phyloP scores from a whole-genome alignment of 2,797 vertebrate species.

The Bradypodion ventrale region DNA sequence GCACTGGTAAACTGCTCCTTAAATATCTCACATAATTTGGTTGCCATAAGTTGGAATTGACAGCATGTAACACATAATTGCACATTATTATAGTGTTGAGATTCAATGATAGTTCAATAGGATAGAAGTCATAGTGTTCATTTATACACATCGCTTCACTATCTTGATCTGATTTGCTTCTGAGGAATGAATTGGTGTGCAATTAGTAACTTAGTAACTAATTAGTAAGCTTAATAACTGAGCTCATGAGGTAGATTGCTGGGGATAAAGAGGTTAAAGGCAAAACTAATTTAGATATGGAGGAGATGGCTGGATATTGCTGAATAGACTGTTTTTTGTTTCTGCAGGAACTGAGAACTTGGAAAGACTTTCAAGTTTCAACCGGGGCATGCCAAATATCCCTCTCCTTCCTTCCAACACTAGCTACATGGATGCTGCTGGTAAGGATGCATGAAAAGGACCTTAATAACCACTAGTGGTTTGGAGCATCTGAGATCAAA shows the following conservation, averaged over 20 bases:
- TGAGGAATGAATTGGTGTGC: no score
- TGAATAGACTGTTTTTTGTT: background rate
- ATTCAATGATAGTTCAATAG: no score
- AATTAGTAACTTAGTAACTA: no score
- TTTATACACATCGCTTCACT: background rate
- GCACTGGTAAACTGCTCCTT: no score
- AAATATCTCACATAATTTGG: no score
- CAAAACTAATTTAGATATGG: background rate
- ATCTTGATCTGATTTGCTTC: background rate
- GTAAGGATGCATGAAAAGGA: conserved; percentile 50
- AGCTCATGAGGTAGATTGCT: background rate
- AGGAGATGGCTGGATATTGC: background rate
- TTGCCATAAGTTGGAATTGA: no score
- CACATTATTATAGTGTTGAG: no score
- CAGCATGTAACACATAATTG: no score
- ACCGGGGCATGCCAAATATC: background rate
- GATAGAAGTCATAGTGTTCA: no score
- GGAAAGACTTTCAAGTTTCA: conserved; percentile 47
- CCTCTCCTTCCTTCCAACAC: conserved; percentile 26
- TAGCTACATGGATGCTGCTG: conserved; percentile 61
- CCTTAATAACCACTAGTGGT: background rate
- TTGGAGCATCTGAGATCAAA: background rate
- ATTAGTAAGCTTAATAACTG: background rate
- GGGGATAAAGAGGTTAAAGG: background rate
- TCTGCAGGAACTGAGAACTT: conserved; percentile 57